These are phyloP conservation scores for Homarus americanus DNA, from an alignment of 1,140 invertebrate species.

Conservation along the genomic window DNA sequence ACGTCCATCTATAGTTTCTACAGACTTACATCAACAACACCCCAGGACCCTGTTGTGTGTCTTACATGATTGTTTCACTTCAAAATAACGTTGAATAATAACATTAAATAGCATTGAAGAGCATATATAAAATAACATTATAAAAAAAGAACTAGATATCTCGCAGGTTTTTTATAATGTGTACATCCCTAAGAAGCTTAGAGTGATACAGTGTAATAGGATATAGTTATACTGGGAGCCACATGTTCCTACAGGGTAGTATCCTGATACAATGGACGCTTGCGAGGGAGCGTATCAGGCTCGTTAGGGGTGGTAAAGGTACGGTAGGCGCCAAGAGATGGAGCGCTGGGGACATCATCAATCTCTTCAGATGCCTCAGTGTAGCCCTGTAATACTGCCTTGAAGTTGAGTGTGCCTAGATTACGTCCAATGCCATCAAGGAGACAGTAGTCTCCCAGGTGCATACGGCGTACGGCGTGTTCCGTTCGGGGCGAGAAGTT, in stretches of 20 bases:
- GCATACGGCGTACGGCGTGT: conserved; percentile 91
- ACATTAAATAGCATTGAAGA: too few relatives aligned
- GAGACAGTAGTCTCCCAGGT: conserved; percentile 96
- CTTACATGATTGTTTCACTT: too few relatives aligned
- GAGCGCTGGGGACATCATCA: not conserved
- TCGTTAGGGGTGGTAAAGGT: not conserved
- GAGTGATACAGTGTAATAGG: too few relatives aligned
- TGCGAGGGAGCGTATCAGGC: not conserved
- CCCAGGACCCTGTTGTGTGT: too few relatives aligned
- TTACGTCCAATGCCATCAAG: conserved; percentile 96
- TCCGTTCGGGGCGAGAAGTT: conserved; percentile 91
- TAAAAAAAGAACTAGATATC: too few relatives aligned
- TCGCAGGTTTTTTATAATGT: too few relatives aligned
- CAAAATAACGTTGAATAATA: too few relatives aligned
- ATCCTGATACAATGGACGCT: not conserved
- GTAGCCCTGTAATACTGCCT: conserved; percentile 92
- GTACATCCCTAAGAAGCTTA: too few relatives aligned
- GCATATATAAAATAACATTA: too few relatives aligned
- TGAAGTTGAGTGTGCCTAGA: conserved; percentile 94
- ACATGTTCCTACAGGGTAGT: not conserved
- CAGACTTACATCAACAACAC: too few relatives aligned
- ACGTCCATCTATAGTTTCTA: too few relatives aligned
- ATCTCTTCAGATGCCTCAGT: conserved; percentile 78
- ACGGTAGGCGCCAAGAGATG: not conserved
- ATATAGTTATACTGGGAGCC: too few relatives aligned